Evolutionary conservation across 2,113 vertebrate genomes (phyloP).

Genomic region (Cromileptes altivelis): DNA sequence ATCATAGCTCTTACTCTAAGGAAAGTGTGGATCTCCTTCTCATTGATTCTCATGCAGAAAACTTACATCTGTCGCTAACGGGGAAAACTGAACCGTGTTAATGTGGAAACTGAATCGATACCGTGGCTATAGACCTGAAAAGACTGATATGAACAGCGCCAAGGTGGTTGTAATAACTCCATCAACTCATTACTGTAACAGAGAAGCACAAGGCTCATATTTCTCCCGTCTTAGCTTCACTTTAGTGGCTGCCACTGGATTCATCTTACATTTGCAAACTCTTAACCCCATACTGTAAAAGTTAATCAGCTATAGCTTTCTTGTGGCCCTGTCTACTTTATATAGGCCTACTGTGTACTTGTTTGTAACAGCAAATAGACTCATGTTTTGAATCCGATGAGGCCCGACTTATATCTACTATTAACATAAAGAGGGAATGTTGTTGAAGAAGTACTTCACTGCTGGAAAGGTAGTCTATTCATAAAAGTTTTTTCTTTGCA

Average conservation of each 20-base stretch:
- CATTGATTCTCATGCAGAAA: constrained; percentile 3
- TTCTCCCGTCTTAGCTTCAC: constrained; percentile 15
- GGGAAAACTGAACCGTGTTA: neutral
- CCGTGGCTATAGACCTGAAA: neutral
- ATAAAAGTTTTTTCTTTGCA: too few relatives aligned
- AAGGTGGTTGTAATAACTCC: neutral
- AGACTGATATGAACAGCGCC: constrained; percentile 1
- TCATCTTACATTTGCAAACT: constrained; percentile 20
- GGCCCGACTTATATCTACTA: neutral
- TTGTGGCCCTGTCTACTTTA: neutral
- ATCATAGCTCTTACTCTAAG: constrained; percentile 4
- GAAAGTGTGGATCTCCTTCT: constrained; percentile 17
- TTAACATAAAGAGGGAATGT: neutral
- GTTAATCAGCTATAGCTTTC: neutral
- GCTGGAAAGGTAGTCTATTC: too few relatives aligned
- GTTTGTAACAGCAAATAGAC: neutral
- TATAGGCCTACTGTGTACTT: neutral
- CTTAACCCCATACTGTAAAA: neutral
- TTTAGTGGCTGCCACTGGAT: constrained; percentile 6
- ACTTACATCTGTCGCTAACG: neutral
- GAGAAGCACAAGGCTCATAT: constrained; percentile 9
- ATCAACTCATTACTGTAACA: constrained; percentile 12
- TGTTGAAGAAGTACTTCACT: neutral
- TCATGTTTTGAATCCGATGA: neutral
- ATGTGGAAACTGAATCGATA: constrained; percentile 14